Evolutionary conservation across 2,888 invertebrate species (phyloP), one percentile per base, ranked within the genome.

Genomic region (Panorpa germanica): DNA sequence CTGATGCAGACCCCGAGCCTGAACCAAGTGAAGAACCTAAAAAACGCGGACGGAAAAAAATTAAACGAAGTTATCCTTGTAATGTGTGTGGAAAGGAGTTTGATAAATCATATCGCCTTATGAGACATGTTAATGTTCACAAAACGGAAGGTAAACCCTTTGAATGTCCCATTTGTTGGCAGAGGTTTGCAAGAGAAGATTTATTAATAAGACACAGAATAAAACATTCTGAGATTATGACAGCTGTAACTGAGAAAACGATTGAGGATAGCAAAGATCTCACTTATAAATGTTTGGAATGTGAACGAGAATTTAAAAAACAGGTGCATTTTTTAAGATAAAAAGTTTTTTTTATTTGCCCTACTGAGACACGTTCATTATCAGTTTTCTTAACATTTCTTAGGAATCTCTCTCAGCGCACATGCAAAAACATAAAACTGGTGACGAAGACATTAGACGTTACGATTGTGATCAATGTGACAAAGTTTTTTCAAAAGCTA

Each of bases 231-330:
- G 35, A 36, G 25, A 17, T 34, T 8, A 16, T 33, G 8, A 29
- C 18, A 20, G 14, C 14, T 12, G 27, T 37, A 7, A 36, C 34
- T 5, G 26, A 29, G 15, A 26, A 18, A 18, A 20, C 23, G 3
- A n/a, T n/a, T n/a, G n/a, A n/a, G n/a, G n/a, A n/a, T n/a, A n/a
- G n/a, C n/a, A n/a, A n/a, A n/a, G 38, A 42, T 5, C 39, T 41
- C 24, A 32, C 37, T 22, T 52, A 49, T 32, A 50, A 51, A 40
- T 70, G 70, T 44, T 40, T 53, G 2, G 48, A 61, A 25, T 70
- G 70, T 44, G 47, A 53, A n/a, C 51, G 57, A 39, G 50, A 49
- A 14, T 70, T 65, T 42, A 48, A 44, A 4, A 65, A 62, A 39
- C 50, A 53, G 25, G 55, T n/a, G n/a, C n/a, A n/a, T n/a, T n/a